phyloP scores from a whole-genome alignment of 2,888 invertebrate species.

The Hyposoter didymator region DNA sequence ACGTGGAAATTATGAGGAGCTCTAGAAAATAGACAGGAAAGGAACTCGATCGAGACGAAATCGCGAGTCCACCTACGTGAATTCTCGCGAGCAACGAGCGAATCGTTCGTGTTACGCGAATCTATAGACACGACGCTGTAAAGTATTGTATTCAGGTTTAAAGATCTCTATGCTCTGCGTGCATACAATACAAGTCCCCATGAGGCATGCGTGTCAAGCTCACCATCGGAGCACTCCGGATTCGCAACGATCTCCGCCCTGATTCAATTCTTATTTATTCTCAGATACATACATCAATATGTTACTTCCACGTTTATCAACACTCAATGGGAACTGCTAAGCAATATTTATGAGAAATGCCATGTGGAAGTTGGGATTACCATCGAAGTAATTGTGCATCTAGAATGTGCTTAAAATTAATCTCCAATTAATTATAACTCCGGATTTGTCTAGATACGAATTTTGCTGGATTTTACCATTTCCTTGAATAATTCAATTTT shows the following conservation, averaged over 20 bases:
- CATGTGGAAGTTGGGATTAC: conserved; percentile 51
- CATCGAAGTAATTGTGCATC: conserved; percentile 17
- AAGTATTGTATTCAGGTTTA: conserved; percentile 22
- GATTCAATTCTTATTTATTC: conserved; percentile 67
- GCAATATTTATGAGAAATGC: conserved; percentile 51
- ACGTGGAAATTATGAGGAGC: not conserved
- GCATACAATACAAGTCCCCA: conserved; percentile 20
- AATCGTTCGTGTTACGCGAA: conserved; percentile 71
- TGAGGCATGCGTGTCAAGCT: conserved; percentile 58
- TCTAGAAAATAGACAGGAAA: not conserved
- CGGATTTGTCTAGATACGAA: conserved; percentile 12
- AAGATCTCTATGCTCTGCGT: conserved; percentile 10
- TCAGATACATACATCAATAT: conserved; percentile 24
- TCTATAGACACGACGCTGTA: conserved; percentile 24
- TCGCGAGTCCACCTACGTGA: conserved; percentile 76
- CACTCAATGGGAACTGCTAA: conserved; percentile 37
- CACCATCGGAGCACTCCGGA: conserved; percentile 64
- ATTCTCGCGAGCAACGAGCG: conserved; percentile 76
- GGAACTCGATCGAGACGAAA: conserved; percentile 64
- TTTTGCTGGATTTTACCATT: not conserved
- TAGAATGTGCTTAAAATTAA: conserved; percentile 21
- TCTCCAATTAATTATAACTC: not conserved
- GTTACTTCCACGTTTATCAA: conserved; percentile 12
- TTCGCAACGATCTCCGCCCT: conserved; percentile 61
- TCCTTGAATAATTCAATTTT: too few relatives aligned